Evolutionary conservation across 1,140 invertebrate genomes (phyloP), one percentile per base, ranked within the genome.

Genomic region (Pseudachorutes palmiensis): DNA sequence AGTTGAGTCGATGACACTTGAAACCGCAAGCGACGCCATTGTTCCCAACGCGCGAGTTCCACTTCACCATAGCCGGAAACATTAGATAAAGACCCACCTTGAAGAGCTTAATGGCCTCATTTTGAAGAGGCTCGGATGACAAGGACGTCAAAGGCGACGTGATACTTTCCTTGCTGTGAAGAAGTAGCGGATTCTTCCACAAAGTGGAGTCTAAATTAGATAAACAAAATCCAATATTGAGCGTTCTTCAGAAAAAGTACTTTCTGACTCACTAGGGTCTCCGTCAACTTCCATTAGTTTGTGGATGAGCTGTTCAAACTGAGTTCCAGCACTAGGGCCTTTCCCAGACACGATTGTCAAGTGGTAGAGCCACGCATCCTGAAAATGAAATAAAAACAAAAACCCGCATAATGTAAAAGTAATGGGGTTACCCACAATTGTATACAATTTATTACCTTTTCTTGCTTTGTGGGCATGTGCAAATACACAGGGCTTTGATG

Each of bases 271-370:
- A 90, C 89, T 91, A n/a, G 90, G 85, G 82, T 95, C 92, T 2
- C 92, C 93, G 75, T 95, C 91, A 19, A 89, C 89, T 79, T 95
- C 92, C 92, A 97, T 96, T 14, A 97, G 81, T 80, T 92, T 93
- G 75, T 94, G 91, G 14, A 97, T 87, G 3, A 96, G 79, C 79
- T 97, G 92, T 76, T 97, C 94, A 77, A 93, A 97, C 76, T 95
- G 92, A 1, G 93, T 96, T 36, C 93, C 93, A 64, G 88, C 90
- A 76, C 87, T 91, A 9, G 89, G 86, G 2, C 92, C 91, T 55
- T 90, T 92, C 1, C 91, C 91, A 36, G 92, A 93, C 0, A 95
- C 93, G 26, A 97, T 91, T 0, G 93, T 96, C 67, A 97, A 63
- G 55, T 73, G 72, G 41, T 73, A 73, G 63, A 97, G 77, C 94